These are phyloP conservation scores for Calameuta pallipes DNA, from an alignment of 2,888 invertebrate species.

Conservation along the genomic window DNA sequence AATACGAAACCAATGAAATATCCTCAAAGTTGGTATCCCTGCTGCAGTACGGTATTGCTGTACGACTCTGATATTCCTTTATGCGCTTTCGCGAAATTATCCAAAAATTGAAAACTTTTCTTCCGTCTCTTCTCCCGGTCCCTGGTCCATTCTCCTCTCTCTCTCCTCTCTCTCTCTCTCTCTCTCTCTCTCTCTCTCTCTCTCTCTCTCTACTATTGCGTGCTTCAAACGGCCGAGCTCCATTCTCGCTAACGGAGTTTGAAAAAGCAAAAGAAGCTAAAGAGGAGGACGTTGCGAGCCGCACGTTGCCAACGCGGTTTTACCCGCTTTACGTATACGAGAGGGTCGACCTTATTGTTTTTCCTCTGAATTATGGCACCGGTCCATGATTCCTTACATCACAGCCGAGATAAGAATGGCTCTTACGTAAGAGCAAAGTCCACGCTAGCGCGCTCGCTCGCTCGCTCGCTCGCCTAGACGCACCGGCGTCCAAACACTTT, in stretches of 20 bases:
- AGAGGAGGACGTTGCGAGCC: slow-evolving; percentile 18
- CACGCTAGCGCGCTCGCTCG: slow-evolving; percentile 15
- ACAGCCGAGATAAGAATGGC: slow-evolving; percentile 29
- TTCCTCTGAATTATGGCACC: slow-evolving; percentile 40
- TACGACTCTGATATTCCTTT: too few relatives aligned
- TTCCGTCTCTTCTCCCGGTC: not conserved
- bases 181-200: not conserved
- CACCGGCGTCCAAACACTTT: slow-evolving; percentile 31
- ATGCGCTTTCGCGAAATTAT: too few relatives aligned
- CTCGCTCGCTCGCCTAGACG: slow-evolving; percentile 28
- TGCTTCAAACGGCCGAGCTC: slow-evolving; percentile 13
- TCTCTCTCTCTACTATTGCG: slow-evolving; percentile 10
- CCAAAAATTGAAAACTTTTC: too few relatives aligned
- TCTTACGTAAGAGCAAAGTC: slow-evolving; percentile 28
- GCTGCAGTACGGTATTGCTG: too few relatives aligned
- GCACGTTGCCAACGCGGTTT: not conserved
- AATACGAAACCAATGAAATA: too few relatives aligned
- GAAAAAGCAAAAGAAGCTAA: slow-evolving; percentile 17
- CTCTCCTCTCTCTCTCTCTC: slow-evolving; percentile 1
- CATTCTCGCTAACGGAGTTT: not conserved
- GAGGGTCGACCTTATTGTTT: slow-evolving; percentile 36
- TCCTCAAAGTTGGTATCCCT: too few relatives aligned
- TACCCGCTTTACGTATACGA: slow-evolving; percentile 31
- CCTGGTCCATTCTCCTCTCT: slow-evolving; percentile 10
- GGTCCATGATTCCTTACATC: slow-evolving; percentile 40